Conservation (phyloP, 2,797 vertebrate species). For the Etheostoma perlongum region DNA sequence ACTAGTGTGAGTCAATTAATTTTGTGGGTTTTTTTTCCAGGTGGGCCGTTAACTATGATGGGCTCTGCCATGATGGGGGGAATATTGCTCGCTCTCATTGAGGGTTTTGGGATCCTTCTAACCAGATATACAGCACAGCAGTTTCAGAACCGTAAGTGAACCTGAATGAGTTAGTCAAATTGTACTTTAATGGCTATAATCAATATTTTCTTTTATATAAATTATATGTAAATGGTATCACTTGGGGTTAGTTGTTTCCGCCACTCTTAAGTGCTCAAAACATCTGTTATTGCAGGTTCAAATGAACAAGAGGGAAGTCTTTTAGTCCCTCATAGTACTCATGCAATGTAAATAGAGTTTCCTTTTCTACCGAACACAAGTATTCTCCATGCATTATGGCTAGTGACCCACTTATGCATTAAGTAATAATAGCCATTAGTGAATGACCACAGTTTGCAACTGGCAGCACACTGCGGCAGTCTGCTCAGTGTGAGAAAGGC, state of each 20-base stretch:
- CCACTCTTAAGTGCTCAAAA: background rate
- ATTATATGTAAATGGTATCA: background rate
- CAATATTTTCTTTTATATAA: background rate
- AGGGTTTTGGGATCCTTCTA: conserved; percentile 93
- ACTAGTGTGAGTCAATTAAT: background rate
- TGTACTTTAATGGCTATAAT: background rate
- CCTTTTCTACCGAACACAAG: background rate
- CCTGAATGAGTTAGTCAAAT: conserved; percentile 14
- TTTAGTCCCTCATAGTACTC: background rate
- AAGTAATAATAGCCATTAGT: background rate
- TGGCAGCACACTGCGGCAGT: background rate
- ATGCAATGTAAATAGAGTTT: background rate
- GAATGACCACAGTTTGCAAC: background rate
- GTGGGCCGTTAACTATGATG: conserved; percentile 92
- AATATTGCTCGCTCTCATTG: conserved; percentile 91
- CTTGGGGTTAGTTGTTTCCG: background rate
- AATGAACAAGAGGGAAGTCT: background rate
- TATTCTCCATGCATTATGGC: conserved; percentile 2
- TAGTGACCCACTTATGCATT: conserved; percentile 14
- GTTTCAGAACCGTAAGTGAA: conserved; percentile 91
- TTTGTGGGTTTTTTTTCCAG: conserved; percentile 70
- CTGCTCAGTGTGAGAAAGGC: background rate
- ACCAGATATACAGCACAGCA: conserved; percentile 93
- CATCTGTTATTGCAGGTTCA: background rate
- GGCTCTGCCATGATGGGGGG: conserved; percentile 94